phyloP scores from a whole-genome alignment of 2,888 invertebrate species.

The Lasioglossum marginatum region DNA sequence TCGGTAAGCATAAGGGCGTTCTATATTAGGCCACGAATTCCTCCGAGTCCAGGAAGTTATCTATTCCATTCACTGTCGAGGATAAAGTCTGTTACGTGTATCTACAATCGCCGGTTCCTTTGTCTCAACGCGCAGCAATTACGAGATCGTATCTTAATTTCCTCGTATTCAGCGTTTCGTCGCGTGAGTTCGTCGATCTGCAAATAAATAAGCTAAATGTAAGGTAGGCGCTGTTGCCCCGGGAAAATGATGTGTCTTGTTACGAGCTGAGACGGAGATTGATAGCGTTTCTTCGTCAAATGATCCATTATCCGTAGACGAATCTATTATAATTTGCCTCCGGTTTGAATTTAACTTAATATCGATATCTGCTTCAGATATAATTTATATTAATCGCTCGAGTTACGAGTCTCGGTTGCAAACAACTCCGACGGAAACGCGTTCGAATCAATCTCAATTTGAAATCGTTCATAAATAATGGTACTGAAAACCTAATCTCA shows the following conservation, averaged over 20 bases:
- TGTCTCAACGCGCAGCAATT: slow-evolving; percentile 9
- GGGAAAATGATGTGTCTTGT: slow-evolving; percentile 1
- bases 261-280: not conserved
- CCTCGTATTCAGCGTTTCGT: slow-evolving; percentile 13
- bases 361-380: not conserved
- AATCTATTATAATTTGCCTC: slow-evolving; percentile 5
- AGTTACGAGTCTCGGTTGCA: not conserved
- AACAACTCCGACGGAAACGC: not conserved
- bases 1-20: not conserved
- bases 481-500: not conserved
- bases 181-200: slow-evolving; percentile 13
- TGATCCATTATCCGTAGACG: not conserved
- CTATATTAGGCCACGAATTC: slow-evolving; percentile 1
- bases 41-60: not conserved
- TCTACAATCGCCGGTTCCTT: slow-evolving; percentile 12
- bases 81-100: slow-evolving; percentile 7
- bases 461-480: not conserved
- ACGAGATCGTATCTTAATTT: slow-evolving; percentile 18
- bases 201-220: not conserved
- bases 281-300: not conserved
- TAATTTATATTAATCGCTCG: not conserved
- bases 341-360: slow-evolving; percentile 6
- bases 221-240: not conserved
- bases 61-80: slow-evolving; percentile 7
- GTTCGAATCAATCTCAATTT: not conserved